A percentile compares a stretch with the other conserved stretches of the same genome.
phyloP scores from a whole-genome alignment of 2,113 vertebrate genomes.

The Acanthochromis polyacanthus region DNA sequence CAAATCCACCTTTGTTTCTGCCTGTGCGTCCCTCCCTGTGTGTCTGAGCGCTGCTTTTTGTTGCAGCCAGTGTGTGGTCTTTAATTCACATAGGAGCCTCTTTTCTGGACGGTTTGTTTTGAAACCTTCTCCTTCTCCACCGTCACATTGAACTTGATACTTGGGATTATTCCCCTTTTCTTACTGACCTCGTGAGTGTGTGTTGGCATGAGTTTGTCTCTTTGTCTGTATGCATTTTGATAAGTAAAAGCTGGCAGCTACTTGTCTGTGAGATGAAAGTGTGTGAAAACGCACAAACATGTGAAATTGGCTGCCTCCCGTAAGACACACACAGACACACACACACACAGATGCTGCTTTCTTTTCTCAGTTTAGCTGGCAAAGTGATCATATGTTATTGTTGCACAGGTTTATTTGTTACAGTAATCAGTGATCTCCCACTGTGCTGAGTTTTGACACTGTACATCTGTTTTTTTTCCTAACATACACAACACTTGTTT shows the following conservation, averaged over 20 bases:
- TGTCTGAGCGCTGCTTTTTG: slow-evolving; percentile 83
- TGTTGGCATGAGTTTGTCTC: slow-evolving; percentile 19
- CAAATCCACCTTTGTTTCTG: slow-evolving; percentile 59
- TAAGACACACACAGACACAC: background rate
- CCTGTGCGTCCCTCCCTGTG: slow-evolving; percentile 57
- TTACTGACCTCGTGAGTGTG: slow-evolving; percentile 26
- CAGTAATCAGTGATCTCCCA: background rate
- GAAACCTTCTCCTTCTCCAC: slow-evolving; percentile 38
- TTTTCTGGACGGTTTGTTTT: slow-evolving; percentile 67
- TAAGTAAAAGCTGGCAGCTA: background rate
- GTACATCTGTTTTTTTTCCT: no score
- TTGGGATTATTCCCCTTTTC: slow-evolving; percentile 37
- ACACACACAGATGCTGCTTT: background rate
- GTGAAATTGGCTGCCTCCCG: background rate
- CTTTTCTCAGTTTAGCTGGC: no score
- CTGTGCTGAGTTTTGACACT: background rate
- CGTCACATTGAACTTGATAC: slow-evolving; percentile 70
- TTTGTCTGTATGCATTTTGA: slow-evolving; percentile 7
- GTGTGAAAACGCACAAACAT: background rate
- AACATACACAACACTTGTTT: no score
- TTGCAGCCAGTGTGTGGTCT: slow-evolving; percentile 89
- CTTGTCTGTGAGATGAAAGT: background rate
- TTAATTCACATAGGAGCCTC: slow-evolving; percentile 79
- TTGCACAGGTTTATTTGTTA: background rate
- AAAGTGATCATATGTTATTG: background rate